phyloP scores from a whole-genome alignment of 2,888 invertebrate species.

The Iselma pallidipennis region DNA sequence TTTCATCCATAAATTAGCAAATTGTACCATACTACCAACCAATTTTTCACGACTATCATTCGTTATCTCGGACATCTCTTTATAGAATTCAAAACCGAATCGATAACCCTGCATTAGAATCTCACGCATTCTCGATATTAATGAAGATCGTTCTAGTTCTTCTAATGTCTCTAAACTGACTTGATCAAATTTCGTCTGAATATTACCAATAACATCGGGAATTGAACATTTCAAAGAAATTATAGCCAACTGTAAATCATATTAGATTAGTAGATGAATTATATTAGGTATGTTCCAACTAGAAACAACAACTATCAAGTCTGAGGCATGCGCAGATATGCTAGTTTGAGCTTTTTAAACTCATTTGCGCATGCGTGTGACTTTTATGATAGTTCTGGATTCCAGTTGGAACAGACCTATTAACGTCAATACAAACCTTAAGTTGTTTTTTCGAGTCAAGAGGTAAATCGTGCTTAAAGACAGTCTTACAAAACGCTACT shows the following conservation, averaged over 20 bases:
- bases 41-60: slow-evolving; percentile 56
- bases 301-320: background rate
- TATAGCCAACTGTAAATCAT: slow-evolving; percentile 59
- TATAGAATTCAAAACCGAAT: slow-evolving; percentile 87
- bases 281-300: too few species aligned
- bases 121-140: slow-evolving; percentile 70
- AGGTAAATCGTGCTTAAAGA: slow-evolving; percentile 52
- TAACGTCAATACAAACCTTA: slow-evolving; percentile 30
- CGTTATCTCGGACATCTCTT: slow-evolving; percentile 69
- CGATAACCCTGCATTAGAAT: slow-evolving; percentile 86
- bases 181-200: slow-evolving; percentile 60
- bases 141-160: slow-evolving; percentile 63
- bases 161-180: slow-evolving; percentile 59
- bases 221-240: slow-evolving; percentile 62
- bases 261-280: too few species aligned
- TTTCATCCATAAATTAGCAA: slow-evolving; percentile 85
- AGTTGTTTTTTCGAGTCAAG: slow-evolving; percentile 23
- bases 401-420: too few species aligned
- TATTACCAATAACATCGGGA: slow-evolving; percentile 60
- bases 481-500: slow-evolving; percentile 78
- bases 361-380: too few species aligned
- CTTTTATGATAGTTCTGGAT: too few species aligned
- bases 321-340: too few species aligned
- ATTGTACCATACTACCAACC: slow-evolving; percentile 66
- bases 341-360: slow-evolving; percentile 9